A percentile compares a stretch with the other conserved stretches of the same genome.
Conservation (phyloP, 1,140 invertebrate species). For the Venturia canescens region DNA sequence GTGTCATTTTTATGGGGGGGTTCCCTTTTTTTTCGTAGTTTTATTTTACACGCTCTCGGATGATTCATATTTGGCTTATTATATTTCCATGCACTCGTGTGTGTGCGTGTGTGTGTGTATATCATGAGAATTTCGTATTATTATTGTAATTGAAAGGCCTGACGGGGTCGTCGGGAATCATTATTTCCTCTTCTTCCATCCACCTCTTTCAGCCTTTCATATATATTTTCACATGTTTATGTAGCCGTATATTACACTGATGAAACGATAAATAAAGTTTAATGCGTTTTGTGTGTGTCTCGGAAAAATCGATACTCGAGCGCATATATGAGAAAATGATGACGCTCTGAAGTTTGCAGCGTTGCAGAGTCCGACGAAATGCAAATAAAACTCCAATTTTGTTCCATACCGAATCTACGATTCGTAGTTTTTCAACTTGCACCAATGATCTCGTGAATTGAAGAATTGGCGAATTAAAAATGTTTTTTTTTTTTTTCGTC, state of each 20-base stretch:
- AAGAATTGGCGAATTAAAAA: too few species aligned
- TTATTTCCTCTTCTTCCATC: constrained; percentile 4
- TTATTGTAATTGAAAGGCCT: not conserved
- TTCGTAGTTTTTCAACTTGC: too few species aligned
- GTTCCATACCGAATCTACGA: too few species aligned
- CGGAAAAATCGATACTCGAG: constrained; percentile 16
- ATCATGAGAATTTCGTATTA: not conserved
- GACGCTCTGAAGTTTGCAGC: too few species aligned
- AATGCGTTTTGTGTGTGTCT: constrained; percentile 23
- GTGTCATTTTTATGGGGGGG: not conserved
- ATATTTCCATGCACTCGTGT: not conserved
- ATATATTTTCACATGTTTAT: not conserved
- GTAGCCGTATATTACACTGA: not conserved
- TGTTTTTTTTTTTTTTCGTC: too few species aligned
- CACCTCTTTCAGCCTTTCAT: not conserved
- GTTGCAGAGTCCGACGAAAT: too few species aligned
- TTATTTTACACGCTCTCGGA: not conserved
- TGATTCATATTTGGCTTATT: not conserved
- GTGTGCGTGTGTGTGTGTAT: too few species aligned
- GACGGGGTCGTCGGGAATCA: constrained; percentile 8
- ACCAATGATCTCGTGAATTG: too few species aligned
- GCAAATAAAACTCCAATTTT: too few species aligned
- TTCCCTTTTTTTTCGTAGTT: not conserved
- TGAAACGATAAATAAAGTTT: constrained; percentile 21
- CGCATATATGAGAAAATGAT: too few species aligned